Evolutionary conservation across 2,888 invertebrate genomes (phyloP).

Genomic region (Hipparchia semele): DNA sequence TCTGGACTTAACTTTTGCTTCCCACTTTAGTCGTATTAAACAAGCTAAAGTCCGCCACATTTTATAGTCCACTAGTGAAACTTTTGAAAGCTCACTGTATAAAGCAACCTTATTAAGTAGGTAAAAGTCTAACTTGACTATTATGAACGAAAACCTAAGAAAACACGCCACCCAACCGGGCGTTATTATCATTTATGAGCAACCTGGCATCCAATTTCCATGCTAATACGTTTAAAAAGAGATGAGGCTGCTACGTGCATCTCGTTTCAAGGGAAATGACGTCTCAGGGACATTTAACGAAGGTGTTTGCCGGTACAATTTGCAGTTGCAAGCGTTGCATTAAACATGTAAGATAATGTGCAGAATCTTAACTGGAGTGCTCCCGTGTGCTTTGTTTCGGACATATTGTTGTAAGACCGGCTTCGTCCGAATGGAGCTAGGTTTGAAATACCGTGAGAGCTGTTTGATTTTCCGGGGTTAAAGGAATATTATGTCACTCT

Average conservation of each 20-base stretch:
- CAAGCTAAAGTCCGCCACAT: too few relatives aligned
- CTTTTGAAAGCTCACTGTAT: not conserved
- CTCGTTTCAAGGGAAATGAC: constrained; percentile 8
- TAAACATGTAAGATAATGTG: constrained; percentile 17
- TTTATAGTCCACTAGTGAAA: not conserved
- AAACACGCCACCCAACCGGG: not conserved
- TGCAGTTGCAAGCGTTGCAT: constrained; percentile 5
- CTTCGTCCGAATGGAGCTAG: too few relatives aligned
- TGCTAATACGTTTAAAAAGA: constrained; percentile 49
- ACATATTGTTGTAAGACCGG: too few relatives aligned
- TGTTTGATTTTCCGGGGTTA: too few relatives aligned
- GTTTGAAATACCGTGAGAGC: too few relatives aligned
- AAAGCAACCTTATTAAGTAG: not conserved
- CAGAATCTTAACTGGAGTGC: constrained; percentile 13
- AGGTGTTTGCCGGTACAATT: constrained; percentile 13
- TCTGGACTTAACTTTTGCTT: too few relatives aligned
- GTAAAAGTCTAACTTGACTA: not conserved
- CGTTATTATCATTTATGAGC: constrained; percentile 33
- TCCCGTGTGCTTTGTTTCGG: too few relatives aligned
- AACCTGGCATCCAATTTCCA: constrained; percentile 39
- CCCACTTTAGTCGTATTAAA: too few relatives aligned
- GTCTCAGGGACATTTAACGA: constrained; percentile 16
- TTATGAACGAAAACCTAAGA: constrained; percentile 1
- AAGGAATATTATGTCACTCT: too few relatives aligned
- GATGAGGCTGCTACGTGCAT: constrained; percentile 31